Evolutionary conservation across 2,888 invertebrate species (phyloP).

Genomic region (Himalopsyche tibetana): DNA sequence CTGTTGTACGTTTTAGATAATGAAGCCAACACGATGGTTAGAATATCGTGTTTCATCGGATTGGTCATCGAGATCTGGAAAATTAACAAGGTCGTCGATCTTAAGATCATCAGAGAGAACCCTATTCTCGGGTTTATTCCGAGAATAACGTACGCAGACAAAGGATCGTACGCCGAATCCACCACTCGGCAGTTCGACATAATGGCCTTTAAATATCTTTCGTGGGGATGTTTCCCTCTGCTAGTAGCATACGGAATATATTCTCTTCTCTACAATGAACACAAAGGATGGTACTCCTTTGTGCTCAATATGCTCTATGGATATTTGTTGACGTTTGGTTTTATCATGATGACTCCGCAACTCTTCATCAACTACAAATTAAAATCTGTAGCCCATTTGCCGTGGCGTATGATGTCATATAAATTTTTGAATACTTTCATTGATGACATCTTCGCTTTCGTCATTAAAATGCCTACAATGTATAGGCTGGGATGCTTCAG

Average conservation of each 20-base stretch:
- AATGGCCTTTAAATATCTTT: slow-evolving; percentile 96
- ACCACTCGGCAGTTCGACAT: slow-evolving; percentile 96
- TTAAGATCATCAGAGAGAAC: slow-evolving; percentile 85
- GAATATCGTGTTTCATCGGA: slow-evolving; percentile 95
- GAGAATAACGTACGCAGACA: slow-evolving; percentile 89
- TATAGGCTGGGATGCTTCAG: slow-evolving; percentile 98
- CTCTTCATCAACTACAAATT: slow-evolving; percentile 99
- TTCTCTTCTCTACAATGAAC: slow-evolving; percentile 95
- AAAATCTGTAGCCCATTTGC: slow-evolving; percentile 98
- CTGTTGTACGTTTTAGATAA: slow-evolving; percentile 98
- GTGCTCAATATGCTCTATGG: slow-evolving; percentile 97
- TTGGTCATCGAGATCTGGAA: slow-evolving; percentile 99
- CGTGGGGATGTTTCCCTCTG: slow-evolving; percentile 97
- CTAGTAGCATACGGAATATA: slow-evolving; percentile 95
- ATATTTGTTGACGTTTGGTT: slow-evolving; percentile 97
- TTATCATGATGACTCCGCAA: slow-evolving; percentile 99
- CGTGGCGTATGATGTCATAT: slow-evolving; percentile 99
- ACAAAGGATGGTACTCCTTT: slow-evolving; percentile 99
- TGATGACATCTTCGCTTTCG: slow-evolving; percentile 99
- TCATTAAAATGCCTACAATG: slow-evolving; percentile 99
- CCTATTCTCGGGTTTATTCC: slow-evolving; percentile 88
- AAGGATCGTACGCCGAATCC: slow-evolving; percentile 97
- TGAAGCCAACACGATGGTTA: slow-evolving; percentile 97
- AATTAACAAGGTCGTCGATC: slow-evolving; percentile 96
- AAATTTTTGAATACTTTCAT: slow-evolving; percentile 99